Percentiles rank a stretch among this genome's conserved stretches.
Evolutionary conservation across 2,888 invertebrate genomes (phyloP).

Genomic region (Helobdella robusta): DNA sequence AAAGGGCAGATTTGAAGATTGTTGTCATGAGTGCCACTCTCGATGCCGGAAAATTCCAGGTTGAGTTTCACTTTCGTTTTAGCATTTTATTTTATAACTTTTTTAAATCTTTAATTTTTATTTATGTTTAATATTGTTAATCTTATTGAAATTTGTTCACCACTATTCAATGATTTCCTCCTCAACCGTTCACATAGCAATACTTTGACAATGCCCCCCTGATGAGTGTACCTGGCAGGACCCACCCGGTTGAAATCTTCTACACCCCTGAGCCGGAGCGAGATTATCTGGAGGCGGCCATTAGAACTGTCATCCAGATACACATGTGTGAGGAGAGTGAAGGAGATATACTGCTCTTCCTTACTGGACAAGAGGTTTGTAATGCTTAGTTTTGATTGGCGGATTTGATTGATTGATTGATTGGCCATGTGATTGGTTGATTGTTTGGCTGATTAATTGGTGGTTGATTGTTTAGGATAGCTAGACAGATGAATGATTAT

Average conservation of each 20-base stretch:
- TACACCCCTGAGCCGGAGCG: constrained; percentile 97
- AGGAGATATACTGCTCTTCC: constrained; percentile 83
- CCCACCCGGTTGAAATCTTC: constrained; percentile 92
- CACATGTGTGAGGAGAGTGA: constrained; percentile 66
- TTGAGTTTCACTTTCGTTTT: constrained; percentile 37
- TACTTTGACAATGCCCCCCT: constrained; percentile 94
- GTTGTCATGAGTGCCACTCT: constrained; percentile 98
- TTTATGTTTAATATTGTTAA: background rate
- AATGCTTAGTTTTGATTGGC: too few relatives aligned
- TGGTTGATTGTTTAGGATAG: too few relatives aligned
- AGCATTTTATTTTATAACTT: background rate
- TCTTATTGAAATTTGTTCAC: background rate
- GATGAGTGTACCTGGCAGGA: constrained; percentile 94
- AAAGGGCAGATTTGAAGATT: constrained; percentile 81
- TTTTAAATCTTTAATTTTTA: background rate
- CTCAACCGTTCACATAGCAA: constrained; percentile 55
- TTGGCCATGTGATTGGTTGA: too few relatives aligned
- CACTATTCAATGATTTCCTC: background rate
- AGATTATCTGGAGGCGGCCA: constrained; percentile 95
- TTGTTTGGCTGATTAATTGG: too few relatives aligned
- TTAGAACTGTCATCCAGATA: constrained; percentile 90
- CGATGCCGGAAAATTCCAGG: constrained; percentile 94
- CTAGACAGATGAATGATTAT: too few relatives aligned
- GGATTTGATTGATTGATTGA: too few relatives aligned
- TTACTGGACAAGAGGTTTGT: constrained; percentile 68